Evolutionary conservation across 2,113 vertebrate genomes (phyloP).

Genomic region (Callospermophilus lateralis): DNA sequence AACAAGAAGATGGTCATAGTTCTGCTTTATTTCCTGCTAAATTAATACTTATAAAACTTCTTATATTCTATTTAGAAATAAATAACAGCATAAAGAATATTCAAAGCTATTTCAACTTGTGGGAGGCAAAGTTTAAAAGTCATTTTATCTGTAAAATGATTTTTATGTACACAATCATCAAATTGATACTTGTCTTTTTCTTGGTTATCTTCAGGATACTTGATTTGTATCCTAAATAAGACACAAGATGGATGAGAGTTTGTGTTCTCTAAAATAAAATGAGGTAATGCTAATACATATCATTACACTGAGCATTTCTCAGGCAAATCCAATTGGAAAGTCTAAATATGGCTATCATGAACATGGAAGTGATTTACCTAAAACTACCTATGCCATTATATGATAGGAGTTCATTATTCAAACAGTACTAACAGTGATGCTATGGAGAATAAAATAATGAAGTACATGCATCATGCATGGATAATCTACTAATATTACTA

Average conservation of each 20-base stretch:
- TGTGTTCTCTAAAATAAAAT: background rate
- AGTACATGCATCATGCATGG: background rate
- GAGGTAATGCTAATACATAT: background rate
- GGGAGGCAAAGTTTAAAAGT: background rate
- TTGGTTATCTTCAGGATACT: background rate
- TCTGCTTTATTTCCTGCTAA: background rate
- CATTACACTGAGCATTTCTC: background rate
- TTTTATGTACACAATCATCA: background rate
- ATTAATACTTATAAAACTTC: background rate
- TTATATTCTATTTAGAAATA: background rate
- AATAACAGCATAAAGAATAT: background rate
- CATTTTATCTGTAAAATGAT: background rate
- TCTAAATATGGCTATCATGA: background rate
- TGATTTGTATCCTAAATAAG: background rate
- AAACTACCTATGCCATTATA: background rate
- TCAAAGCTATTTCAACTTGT: background rate
- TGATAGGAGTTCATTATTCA: background rate
- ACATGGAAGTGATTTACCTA: background rate
- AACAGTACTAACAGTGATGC: background rate
- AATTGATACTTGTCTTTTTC: background rate
- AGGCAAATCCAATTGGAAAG: background rate
- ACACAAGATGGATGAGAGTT: background rate
- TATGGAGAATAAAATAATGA: background rate
- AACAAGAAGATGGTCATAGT: background rate
- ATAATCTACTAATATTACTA: background rate